These are phyloP conservation scores for Pyrgus malvae DNA, from an alignment of 2,888 invertebrate species.

Conservation along the genomic window DNA sequence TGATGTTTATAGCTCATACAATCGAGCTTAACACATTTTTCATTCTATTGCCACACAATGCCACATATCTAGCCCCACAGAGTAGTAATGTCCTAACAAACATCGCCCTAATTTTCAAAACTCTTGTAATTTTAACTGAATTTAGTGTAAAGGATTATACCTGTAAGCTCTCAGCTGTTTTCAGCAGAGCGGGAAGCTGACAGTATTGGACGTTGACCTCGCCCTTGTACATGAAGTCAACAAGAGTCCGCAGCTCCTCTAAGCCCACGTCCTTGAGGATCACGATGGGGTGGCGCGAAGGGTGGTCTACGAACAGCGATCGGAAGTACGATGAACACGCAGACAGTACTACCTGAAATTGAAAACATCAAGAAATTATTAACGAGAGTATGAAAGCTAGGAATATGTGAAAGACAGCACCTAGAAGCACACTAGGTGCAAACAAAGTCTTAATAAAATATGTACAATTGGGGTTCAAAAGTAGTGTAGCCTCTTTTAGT, in stretches of 20 bases:
- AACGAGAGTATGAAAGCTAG: background rate
- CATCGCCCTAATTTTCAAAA: no score
- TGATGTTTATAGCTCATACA: no score
- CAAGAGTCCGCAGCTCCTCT: slow-evolving; percentile 93
- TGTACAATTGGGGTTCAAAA: no score
- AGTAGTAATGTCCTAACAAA: no score
- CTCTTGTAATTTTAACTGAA: background rate
- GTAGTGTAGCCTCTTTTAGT: no score
- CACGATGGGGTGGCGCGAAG: slow-evolving; percentile 95
- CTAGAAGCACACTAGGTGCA: no score
- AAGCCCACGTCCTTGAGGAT: slow-evolving; percentile 97
- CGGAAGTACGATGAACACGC: slow-evolving; percentile 98
- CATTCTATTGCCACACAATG: no score
- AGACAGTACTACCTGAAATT: slow-evolving; percentile 91
- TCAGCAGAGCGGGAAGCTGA: slow-evolving; percentile 93
- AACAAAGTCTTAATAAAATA: no score
- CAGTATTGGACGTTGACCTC: slow-evolving; percentile 97
- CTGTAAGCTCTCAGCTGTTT: slow-evolving; percentile 96
- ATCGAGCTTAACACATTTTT: no score
- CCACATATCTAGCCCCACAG: no score
- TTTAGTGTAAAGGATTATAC: slow-evolving; percentile 58
- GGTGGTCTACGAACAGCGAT: slow-evolving; percentile 95
- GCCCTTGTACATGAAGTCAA: slow-evolving; percentile 98
- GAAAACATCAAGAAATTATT: background rate
- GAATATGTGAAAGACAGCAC: no score